phyloP scores from a whole-genome alignment of 2,888 invertebrate species.

The Ornithoptera priamus region DNA sequence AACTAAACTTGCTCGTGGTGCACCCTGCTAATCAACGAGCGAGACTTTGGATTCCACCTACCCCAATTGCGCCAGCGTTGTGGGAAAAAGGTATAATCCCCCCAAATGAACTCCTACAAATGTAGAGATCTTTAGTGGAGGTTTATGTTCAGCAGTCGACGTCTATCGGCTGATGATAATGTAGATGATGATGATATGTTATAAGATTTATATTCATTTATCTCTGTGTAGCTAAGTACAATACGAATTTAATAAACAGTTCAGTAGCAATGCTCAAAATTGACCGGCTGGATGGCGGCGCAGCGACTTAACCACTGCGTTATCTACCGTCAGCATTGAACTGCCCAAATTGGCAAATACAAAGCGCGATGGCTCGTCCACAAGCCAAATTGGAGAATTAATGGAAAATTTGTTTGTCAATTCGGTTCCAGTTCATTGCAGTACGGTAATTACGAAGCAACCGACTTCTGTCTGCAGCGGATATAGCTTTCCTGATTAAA shows the following conservation, averaged over 20 bases:
- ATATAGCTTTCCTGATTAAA: background rate
- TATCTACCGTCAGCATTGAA: background rate
- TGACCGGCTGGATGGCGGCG: background rate
- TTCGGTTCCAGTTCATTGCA: slow-evolving; percentile 2
- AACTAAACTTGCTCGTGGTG: too few relatives aligned
- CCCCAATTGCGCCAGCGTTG: too few relatives aligned
- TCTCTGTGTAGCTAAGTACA: background rate
- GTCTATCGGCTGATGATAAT: too few relatives aligned
- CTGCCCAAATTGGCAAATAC: background rate
- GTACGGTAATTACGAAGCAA: background rate
- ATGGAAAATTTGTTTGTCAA: slow-evolving; percentile 2
- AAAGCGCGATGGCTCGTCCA: background rate
- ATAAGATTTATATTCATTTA: background rate
- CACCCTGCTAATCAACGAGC: too few relatives aligned
- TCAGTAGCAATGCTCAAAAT: background rate
- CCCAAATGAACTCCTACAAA: too few relatives aligned
- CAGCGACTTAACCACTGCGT: background rate
- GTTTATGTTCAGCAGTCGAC: too few relatives aligned
- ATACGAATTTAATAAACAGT: background rate
- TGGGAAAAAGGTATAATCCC: too few relatives aligned
- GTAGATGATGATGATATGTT: too few relatives aligned
- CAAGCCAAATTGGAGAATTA: slow-evolving; percentile 6
- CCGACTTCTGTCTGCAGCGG: background rate
- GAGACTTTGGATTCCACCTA: too few relatives aligned
- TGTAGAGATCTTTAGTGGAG: too few relatives aligned